These are phyloP conservation scores for Thermophis baileyi DNA, from an alignment of 2,113 vertebrate genomes.

Conservation along the genomic window DNA sequence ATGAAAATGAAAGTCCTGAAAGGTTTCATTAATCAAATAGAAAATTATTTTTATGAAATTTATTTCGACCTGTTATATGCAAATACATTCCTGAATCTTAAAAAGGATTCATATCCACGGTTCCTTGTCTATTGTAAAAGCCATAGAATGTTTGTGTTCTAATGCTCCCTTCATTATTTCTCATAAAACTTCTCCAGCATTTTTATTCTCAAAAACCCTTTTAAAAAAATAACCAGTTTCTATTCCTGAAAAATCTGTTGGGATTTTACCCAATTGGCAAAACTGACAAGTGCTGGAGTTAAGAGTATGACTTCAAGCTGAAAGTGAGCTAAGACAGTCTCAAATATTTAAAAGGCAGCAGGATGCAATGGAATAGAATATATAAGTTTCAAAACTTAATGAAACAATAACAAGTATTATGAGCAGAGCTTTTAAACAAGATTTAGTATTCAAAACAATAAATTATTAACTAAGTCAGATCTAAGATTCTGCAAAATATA, in stretches of 20 bases:
- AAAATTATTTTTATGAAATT: neutral
- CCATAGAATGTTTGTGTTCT: neutral
- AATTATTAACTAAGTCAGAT: neutral
- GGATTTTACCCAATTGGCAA: conserved; percentile 29
- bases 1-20: neutral
- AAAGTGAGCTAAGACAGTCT: neutral
- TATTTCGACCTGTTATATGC: neutral
- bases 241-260: conserved; percentile 5
- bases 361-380: neutral
- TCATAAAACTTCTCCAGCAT: neutral
- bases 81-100: neutral
- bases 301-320: conserved; percentile 5
- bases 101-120: neutral
- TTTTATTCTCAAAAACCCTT: neutral
- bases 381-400: neutral
- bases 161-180: neutral
- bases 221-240: neutral
- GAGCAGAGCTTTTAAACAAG: neutral
- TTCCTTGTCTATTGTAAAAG: neutral
- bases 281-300: conserved; percentile 5
- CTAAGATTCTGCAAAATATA: neutral
- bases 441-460: neutral
- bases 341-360: neutral
- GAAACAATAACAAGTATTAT: neutral
- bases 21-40: neutral